Evolutionary conservation across 2,888 invertebrate genomes (phyloP), one percentile per base, ranked within the genome.

Genomic region (Mechanitis mazaeus): DNA sequence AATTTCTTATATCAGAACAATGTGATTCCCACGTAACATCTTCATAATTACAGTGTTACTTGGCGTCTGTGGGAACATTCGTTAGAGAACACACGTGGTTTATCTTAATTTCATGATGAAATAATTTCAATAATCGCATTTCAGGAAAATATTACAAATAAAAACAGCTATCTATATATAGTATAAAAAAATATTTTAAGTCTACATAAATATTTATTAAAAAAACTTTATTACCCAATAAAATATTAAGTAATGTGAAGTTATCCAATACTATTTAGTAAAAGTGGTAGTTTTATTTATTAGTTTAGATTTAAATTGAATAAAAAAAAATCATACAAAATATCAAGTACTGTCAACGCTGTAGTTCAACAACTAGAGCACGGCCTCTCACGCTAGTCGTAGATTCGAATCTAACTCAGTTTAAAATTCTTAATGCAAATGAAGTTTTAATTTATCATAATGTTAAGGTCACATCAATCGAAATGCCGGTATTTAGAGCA

Each of bases 11-110:
- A 53, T 62, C 58, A 62, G 33, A 56, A 68, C 70, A 76, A 72
- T 77, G 76, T 77, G 72, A 59, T 70, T 67, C 71, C 61, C 70
- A 71, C 69, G 68, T 45, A 42, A 58, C n/a, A 64, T 65, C 64
- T 58, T 42, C 31, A 33, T 50, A 66, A 64, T 67, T 68, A 54
- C 58, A 28, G 42, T 9, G 11, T 42, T 42, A 42, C 42, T 42
- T 42, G 42, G 42, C 9, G 53, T 38, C 33, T 53, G 61, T 61
- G 61, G 46, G 64, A 66, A 64, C 54, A 58, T 58, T 63, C 58
- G 54, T 58, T 54, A 42, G 54, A 59, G 54, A 59, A 61, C 45
- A 0, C 42, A 31, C 28, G 38, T 12, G 47, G 33, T 42, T 42
- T 20, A 42, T 50, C 53, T 28, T 53, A 31, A 58, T 50, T 50